Conservation (phyloP, 2,888 invertebrate species). For the Euzetes globulus region DNA sequence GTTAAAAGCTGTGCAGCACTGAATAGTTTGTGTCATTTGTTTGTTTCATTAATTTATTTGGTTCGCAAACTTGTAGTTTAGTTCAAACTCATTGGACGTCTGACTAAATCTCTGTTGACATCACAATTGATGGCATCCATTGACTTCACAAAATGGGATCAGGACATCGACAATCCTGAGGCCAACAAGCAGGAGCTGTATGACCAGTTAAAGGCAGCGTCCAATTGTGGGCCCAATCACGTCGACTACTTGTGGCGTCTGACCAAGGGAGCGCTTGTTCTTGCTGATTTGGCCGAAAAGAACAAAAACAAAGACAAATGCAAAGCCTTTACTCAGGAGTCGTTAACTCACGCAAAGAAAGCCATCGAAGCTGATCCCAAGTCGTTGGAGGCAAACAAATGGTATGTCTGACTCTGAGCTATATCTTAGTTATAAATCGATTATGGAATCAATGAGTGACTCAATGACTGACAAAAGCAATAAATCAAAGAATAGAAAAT, state of each 20-base stretch:
- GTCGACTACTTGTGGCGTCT: constrained; percentile 24
- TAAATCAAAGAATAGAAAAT: too few species aligned
- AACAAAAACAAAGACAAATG: constrained; percentile 19
- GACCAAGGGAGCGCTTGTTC: constrained; percentile 14
- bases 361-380: constrained; percentile 29
- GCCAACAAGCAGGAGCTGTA: constrained; percentile 15
- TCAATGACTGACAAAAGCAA: too few species aligned
- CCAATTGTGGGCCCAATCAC: not conserved
- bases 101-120: not conserved
- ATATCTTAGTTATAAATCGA: not conserved
- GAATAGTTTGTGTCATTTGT: not conserved
- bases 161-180: constrained; percentile 17
- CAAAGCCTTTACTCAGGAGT: constrained; percentile 15
- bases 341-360: constrained; percentile 29
- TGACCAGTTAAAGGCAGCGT: constrained; percentile 5
- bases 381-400: constrained; percentile 30
- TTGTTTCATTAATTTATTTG: not conserved
- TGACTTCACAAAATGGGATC: constrained; percentile 14
- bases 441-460: too few species aligned
- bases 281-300: constrained; percentile 27
- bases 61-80: not conserved
- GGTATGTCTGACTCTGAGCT: constrained; percentile 9
- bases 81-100: not conserved
- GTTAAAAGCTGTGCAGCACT: too few species aligned
- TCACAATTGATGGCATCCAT: not conserved